Base-by-base conservation (phyloP, 2,888 invertebrate species). In the Fissipunctia ypsillon region DNA sequence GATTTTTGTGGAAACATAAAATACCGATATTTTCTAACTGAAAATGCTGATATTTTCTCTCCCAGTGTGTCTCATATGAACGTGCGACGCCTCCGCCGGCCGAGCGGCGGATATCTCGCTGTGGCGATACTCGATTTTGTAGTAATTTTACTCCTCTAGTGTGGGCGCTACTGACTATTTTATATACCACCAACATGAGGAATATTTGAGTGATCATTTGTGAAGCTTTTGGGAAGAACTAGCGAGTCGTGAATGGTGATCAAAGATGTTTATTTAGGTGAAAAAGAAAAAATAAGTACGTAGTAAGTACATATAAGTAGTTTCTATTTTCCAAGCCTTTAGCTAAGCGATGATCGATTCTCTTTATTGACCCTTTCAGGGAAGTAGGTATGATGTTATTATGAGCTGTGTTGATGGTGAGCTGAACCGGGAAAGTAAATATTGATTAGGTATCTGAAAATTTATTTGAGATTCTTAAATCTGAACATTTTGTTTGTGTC, bases 91-190 rank as follows among this genome's bases (percentile, higher is more conserved):
- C 89, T 87, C 88, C 86, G 83, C 88, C 88, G 88, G 88, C 88
- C 91, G 91, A 91, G 91, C 86, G 87, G 91, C 85, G 91, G 91
- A 90, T 91, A 91, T 92, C 91, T 90, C 86, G 87, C 82, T 80
- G 81, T 77, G 68, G 84, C 88, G 81, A 90, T 89, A 90, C 87
- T 84, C 89, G 87, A 91, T 91, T 87, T 86, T 85, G 89, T 84
- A 91, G 84, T 85, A 77, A 75, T 81, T 70, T 69, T 60, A 60
- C 69, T 69, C 50, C 45, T 69, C 69, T 43, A 56, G 57, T 14
- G 50, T 25, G 54, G 31, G 74, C 71, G 88, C 75, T 87, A 82
- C 89, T 92, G 92, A 85, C 48, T 86, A 87, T 88, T 88, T 72
- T 75, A 59, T 78, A 57, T 57, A 48, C 68, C 54, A 48, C 52